A percentile compares a stretch with the other conserved stretches of the same genome.
Evolutionary conservation across 2,888 invertebrate genomes (phyloP).

Genomic region (Machimus atricapillus): DNA sequence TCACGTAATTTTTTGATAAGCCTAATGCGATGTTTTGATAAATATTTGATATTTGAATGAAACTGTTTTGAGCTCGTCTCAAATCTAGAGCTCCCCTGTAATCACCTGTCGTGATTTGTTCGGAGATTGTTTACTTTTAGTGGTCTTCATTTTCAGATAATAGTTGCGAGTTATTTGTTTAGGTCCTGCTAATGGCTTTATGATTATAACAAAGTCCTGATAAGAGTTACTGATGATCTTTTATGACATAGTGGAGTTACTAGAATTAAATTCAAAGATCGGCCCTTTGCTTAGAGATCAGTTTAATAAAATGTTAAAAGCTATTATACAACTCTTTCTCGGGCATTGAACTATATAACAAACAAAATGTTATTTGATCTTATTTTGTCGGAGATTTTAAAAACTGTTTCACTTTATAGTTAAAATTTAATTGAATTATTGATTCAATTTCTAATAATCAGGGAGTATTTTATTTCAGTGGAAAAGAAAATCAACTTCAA

Average conservation of each 20-base stretch:
- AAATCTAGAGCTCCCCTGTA: neutral
- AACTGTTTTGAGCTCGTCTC: neutral
- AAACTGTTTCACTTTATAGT: too few relatives aligned
- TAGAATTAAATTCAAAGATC: neutral
- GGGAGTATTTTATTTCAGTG: too few relatives aligned
- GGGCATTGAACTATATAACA: neutral
- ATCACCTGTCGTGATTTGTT: slow-evolving; percentile 25
- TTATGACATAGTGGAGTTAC: neutral
- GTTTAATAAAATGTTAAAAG: neutral
- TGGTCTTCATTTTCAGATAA: neutral
- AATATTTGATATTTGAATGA: slow-evolving; percentile 27
- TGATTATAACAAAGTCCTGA: slow-evolving; percentile 10
- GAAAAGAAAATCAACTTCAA: too few relatives aligned
- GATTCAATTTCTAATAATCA: too few relatives aligned
- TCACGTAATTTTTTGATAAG: neutral
- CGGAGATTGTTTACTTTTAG: neutral
- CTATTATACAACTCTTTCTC: neutral
- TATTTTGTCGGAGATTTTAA: too few relatives aligned
- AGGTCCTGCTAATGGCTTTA: slow-evolving; percentile 29
- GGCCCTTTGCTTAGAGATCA: neutral
- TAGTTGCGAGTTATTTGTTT: neutral
- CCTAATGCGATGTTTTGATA: slow-evolving; percentile 11
- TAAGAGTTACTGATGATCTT: neutral
- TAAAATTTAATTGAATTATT: too few relatives aligned
- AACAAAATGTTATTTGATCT: neutral